These are phyloP conservation scores for Microvelia longipes DNA, from an alignment of 1,140 invertebrate species.

Conservation along the genomic window DNA sequence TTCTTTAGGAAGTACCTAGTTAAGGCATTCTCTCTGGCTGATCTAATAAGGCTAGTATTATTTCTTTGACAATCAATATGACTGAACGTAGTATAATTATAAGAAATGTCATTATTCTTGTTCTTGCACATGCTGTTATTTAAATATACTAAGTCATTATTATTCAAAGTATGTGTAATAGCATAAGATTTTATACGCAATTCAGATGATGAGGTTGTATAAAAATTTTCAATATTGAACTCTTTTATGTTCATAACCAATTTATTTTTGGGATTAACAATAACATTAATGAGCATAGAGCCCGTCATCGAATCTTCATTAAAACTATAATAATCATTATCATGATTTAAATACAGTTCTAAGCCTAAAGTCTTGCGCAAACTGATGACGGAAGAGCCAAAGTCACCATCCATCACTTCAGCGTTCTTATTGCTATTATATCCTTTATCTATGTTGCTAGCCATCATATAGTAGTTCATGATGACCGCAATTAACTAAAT, in stretches of 20 bases:
- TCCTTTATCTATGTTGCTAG: too few relatives aligned
- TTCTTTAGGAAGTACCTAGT: not conserved
- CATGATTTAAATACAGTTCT: not conserved
- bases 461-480: too few relatives aligned
- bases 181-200: not conserved
- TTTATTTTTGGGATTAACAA: not conserved
- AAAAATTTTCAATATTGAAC: not conserved
- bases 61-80: not conserved
- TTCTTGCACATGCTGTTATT: not conserved
- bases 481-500: too few relatives aligned
- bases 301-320: not conserved
- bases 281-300: not conserved
- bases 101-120: not conserved
- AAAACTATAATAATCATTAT: not conserved
- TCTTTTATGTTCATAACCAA: not conserved
- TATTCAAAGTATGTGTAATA: not conserved
- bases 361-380: too few relatives aligned
- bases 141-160: not conserved
- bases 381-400: too few relatives aligned
- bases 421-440: too few relatives aligned
- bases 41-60: not conserved
- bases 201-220: not conserved
- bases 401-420: too few relatives aligned
- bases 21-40: not conserved
- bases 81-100: not conserved